These are phyloP conservation scores for Rhinoraja longicauda DNA, from an alignment of 2,797 vertebrate genomes.

Conservation along the genomic window DNA sequence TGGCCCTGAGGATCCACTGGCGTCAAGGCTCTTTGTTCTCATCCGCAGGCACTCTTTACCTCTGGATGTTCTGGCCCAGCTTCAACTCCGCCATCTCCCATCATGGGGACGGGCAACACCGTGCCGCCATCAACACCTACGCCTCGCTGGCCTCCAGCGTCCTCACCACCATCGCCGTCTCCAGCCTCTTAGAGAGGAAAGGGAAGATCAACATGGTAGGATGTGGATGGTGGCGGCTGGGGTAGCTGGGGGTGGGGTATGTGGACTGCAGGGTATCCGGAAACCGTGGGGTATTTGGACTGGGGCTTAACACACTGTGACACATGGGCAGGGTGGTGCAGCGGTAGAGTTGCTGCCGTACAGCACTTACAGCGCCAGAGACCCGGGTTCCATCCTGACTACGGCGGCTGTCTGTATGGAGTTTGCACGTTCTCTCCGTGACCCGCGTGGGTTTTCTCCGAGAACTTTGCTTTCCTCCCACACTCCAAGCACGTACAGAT, in stretches of 20 bases:
- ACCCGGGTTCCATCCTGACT: no score
- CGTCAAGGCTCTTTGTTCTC: background rate
- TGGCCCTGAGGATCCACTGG: background rate
- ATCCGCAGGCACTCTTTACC: conserved; percentile 76
- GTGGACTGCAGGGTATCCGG: no score
- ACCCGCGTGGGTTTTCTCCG: no score
- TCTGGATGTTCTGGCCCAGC: conserved; percentile 99
- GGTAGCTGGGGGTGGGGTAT: no score
- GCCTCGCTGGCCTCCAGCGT: conserved; percentile 74
- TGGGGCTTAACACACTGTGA: background rate
- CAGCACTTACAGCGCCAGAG: no score
- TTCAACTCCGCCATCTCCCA: conserved; percentile 84
- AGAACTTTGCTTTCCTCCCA: no score
- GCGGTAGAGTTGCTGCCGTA: no score
- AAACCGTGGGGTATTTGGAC: background rate
- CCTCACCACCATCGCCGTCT: conserved; percentile 76
- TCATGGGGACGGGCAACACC: conserved; percentile 82
- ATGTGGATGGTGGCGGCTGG: no score
- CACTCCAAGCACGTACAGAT: no score
- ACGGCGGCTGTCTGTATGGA: no score
- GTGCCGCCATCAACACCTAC: conserved; percentile 87
- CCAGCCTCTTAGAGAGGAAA: conserved; percentile 73
- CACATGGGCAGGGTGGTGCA: no score
- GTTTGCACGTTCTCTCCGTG: no score
- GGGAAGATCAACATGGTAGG: conserved; percentile 92